Evolutionary conservation across 2,797 vertebrate species (phyloP), one percentile per base, ranked within the genome.

Genomic region (Acanthis flammea): DNA sequence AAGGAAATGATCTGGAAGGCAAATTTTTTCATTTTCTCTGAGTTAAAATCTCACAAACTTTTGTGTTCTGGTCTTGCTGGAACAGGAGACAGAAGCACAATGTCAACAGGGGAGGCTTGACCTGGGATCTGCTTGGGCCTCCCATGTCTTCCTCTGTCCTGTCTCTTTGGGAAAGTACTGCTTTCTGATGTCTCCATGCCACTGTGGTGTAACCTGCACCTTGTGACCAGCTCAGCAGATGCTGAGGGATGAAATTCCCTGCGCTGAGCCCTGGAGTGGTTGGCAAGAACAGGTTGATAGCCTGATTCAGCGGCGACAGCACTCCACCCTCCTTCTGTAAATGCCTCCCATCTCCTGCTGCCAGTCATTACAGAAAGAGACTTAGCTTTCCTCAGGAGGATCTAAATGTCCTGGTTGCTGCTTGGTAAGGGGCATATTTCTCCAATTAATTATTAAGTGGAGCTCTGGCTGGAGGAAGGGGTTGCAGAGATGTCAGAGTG

Each of bases 401-500:
- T 91, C 87, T 78, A 76, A 95, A 92, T 94, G 92, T 94, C 84
- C 89, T 94, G 42, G 22, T 48, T 96, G 76, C 45, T 80, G 10
- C 85, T 87, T 93, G 86, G 81, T 91, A 76, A 91, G 90, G 76
- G 92, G 85, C 33, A 74, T 93, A 60, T 60, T 88, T 92, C 79
- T 81, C 28, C 76, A 88, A 88, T 94, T 95, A 96, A 89, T 94
- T 65, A 83, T 87, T 93, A 86, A 92, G 68, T 94, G 87, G 58
- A 87, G 47, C 71, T 87, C 83, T 95, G 90, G 93, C 83, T 87
- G 72, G 65, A 80, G 61, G 75, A 94, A 94, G 91, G 90, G 92
- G 81, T 78, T 95, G 91, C 75, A 86, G 88, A 94, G 79, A 86
- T 13, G 18, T 86, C 47, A 18, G 62, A 94, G 58, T 48, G 53